Evolutionary conservation across 2,888 invertebrate species (phyloP).

Genomic region (Scaptomyza reducta): DNA sequence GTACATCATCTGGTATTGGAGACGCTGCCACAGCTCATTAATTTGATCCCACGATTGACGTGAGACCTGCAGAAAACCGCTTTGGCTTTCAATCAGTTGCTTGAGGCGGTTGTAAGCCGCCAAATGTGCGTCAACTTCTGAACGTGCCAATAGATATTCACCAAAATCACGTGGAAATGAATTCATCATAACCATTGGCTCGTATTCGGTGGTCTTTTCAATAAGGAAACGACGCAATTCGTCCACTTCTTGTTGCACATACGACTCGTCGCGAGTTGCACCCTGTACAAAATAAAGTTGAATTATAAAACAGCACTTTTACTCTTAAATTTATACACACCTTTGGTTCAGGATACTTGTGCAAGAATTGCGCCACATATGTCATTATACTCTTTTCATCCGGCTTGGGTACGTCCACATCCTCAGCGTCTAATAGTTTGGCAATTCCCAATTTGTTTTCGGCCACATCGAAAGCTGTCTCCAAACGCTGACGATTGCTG

Average conservation of each 20-base stretch:
- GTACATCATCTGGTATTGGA: slow-evolving; percentile 90
- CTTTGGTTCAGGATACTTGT: slow-evolving; percentile 96
- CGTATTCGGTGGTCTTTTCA: slow-evolving; percentile 90
- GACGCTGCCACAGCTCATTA: slow-evolving; percentile 91
- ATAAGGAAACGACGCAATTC: slow-evolving; percentile 92
- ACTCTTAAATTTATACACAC: slow-evolving; percentile 79
- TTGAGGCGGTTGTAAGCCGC: slow-evolving; percentile 91
- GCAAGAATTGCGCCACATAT: slow-evolving; percentile 98
- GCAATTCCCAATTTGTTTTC: slow-evolving; percentile 96
- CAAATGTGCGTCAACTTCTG: slow-evolving; percentile 90
- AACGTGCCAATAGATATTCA: slow-evolving; percentile 91
- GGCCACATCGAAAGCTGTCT: slow-evolving; percentile 96
- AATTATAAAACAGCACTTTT: neutral
- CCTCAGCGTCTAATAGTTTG: slow-evolving; percentile 95
- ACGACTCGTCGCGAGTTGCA: slow-evolving; percentile 90
- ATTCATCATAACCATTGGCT: slow-evolving; percentile 90
- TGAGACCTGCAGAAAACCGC: slow-evolving; percentile 91
- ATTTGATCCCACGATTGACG: slow-evolving; percentile 94
- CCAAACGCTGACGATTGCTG: slow-evolving; percentile 92
- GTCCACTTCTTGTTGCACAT: slow-evolving; percentile 92
- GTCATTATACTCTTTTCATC: slow-evolving; percentile 99
- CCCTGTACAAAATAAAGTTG: slow-evolving; percentile 83
- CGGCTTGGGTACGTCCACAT: slow-evolving; percentile 97
- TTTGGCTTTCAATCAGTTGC: slow-evolving; percentile 91
- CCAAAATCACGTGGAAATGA: slow-evolving; percentile 91